Evolutionary conservation across 2,888 invertebrate genomes (phyloP).

Genomic region (Boloria euphrosyne): DNA sequence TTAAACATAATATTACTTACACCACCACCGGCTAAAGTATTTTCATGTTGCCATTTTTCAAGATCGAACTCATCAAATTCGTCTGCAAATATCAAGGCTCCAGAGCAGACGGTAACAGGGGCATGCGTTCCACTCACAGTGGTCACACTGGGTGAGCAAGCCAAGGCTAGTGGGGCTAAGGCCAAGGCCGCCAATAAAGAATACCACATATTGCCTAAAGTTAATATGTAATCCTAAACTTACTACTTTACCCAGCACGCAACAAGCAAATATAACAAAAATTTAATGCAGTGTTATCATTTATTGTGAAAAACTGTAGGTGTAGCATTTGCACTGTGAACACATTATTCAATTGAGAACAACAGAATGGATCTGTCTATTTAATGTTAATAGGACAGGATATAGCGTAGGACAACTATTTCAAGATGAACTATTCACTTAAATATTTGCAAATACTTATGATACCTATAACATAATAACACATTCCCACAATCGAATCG

Average conservation of each 20-base stretch:
- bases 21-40: slow-evolving; percentile 84
- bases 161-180: slow-evolving; percentile 53
- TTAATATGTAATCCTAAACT: not conserved
- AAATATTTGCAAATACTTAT: not conserved
- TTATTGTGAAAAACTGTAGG: no score
- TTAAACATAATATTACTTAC: slow-evolving; percentile 65
- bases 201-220: slow-evolving; percentile 60
- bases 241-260: not conserved
- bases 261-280: not conserved
- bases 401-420: slow-evolving; percentile 3
- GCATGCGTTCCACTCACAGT: slow-evolving; percentile 78
- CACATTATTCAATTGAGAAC: not conserved
- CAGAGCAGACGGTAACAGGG: slow-evolving; percentile 76
- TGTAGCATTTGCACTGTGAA: not conserved
- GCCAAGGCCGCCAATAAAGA: slow-evolving; percentile 53
- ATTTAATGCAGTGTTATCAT: not conserved
- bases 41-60: slow-evolving; percentile 85
- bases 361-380: not conserved
- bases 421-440: not conserved
- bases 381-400: not conserved
- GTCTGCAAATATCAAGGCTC: slow-evolving; percentile 84
- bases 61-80: slow-evolving; percentile 83
- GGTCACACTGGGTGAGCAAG: slow-evolving; percentile 72
- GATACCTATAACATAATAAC: not conserved
- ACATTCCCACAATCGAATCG: no score